These are phyloP conservation scores for Galemys pyrenaicus DNA, from an alignment of 2,113 vertebrate species.

Conservation along the genomic window DNA sequence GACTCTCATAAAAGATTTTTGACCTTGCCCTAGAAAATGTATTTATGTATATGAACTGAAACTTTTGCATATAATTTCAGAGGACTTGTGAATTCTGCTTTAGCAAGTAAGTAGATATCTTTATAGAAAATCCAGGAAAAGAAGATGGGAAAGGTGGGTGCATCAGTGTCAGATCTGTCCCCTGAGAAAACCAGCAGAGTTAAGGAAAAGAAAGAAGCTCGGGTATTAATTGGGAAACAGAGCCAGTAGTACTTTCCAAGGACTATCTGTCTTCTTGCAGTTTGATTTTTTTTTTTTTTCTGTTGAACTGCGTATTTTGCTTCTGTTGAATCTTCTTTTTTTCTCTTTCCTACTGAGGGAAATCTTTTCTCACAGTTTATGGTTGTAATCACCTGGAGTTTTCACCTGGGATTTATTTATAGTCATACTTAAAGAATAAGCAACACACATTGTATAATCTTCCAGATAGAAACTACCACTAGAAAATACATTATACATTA, in stretches of 20 bases:
- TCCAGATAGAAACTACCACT: neutral
- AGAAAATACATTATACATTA: neutral
- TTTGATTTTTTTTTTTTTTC: slow-evolving; percentile 50
- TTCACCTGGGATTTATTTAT: slow-evolving; percentile 51
- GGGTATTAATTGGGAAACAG: neutral
- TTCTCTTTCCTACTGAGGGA: neutral
- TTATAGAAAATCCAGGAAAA: neutral
- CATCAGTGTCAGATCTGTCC: neutral
- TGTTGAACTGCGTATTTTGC: neutral
- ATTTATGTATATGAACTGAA: neutral
- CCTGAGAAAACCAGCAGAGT: neutral
- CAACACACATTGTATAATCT: neutral
- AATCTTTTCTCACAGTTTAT: slow-evolving; percentile 49
- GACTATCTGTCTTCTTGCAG: neutral
- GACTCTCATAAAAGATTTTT: neutral
- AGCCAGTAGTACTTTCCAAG: neutral
- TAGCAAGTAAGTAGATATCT: neutral
- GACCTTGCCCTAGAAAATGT: neutral
- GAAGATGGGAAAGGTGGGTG: neutral
- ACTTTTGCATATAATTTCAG: slow-evolving; percentile 14
- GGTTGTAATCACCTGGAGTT: slow-evolving; percentile 29
- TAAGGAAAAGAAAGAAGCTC: neutral
- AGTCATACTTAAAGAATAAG: slow-evolving; percentile 36
- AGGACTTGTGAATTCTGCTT: neutral
- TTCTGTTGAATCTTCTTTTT: slow-evolving; percentile 40